Evolutionary conservation across 2,888 invertebrate species (phyloP).

Genomic region (Orthonevra nobilis): DNA sequence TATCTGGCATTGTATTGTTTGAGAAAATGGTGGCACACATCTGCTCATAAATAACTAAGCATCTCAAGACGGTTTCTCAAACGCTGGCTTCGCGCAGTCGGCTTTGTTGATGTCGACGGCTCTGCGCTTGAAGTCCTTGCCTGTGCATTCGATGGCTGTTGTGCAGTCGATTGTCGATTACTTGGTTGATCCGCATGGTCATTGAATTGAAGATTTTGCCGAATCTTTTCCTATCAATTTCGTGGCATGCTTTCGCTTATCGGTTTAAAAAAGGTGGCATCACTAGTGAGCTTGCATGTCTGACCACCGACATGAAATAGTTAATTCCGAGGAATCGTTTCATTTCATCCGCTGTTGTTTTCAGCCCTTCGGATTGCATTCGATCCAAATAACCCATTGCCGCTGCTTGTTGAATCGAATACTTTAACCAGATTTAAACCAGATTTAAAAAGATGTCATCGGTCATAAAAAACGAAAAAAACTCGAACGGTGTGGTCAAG

Average conservation of each 20-base stretch:
- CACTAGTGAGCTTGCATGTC: too few relatives aligned
- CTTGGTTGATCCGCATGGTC: slow-evolving; percentile 74
- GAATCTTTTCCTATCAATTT: slow-evolving; percentile 54
- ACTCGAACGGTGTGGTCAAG: slow-evolving; percentile 11
- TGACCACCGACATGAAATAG: too few relatives aligned
- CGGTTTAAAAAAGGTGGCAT: slow-evolving; percentile 28
- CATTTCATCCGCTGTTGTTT: slow-evolving; percentile 17
- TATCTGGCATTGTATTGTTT: too few relatives aligned
- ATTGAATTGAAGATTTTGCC: slow-evolving; percentile 77
- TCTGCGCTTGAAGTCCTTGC: slow-evolving; percentile 10
- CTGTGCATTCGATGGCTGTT: slow-evolving; percentile 13
- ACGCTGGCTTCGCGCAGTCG: too few relatives aligned
- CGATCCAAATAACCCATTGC: slow-evolving; percentile 5
- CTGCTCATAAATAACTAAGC: too few relatives aligned
- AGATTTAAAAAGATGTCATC: too few relatives aligned
- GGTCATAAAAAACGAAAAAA: too few relatives aligned
- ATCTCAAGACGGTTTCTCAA: too few relatives aligned
- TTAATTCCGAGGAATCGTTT: too few relatives aligned
- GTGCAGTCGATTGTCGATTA: slow-evolving; percentile 3
- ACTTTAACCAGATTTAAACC: slow-evolving; percentile 4
- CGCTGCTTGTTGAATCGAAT: slow-evolving; percentile 2
- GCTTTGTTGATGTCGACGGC: too few relatives aligned
- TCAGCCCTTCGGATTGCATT: slow-evolving; percentile 2
- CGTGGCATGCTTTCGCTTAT: slow-evolving; percentile 52
- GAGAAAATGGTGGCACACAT: too few relatives aligned